A percentile compares a stretch with the other conserved stretches of the same genome.
Conservation (phyloP, 2,797 vertebrate genomes). For the Thripadectes ignobilis region DNA sequence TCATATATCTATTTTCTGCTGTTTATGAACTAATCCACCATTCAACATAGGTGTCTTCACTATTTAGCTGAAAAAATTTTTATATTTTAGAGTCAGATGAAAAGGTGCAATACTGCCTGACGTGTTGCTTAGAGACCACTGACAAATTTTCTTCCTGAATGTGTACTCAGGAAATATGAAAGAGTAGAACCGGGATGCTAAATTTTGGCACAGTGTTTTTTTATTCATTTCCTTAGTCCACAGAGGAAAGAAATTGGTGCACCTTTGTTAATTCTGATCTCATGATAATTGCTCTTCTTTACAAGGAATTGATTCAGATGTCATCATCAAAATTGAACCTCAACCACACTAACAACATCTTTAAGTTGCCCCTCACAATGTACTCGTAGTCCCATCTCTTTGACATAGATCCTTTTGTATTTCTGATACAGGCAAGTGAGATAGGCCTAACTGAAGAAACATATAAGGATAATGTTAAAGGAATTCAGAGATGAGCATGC, state of each 20-base stretch:
- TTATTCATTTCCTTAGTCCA: neutral
- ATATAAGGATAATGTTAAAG: neutral
- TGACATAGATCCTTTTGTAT: neutral
- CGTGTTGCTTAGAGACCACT: constrained; percentile 52
- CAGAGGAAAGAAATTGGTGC: neutral
- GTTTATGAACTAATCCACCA: neutral
- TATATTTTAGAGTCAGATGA: neutral
- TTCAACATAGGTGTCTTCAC: neutral
- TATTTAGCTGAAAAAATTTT: neutral
- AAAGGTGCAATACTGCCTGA: neutral
- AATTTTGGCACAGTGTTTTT: neutral
- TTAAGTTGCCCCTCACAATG: neutral
- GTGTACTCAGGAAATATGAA: neutral
- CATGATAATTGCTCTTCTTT: neutral
- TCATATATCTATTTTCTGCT: neutral
- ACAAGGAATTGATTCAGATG: neutral
- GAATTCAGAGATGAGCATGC: neutral
- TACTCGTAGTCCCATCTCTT: neutral
- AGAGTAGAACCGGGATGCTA: neutral
- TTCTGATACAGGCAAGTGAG: neutral
- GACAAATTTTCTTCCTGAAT: neutral
- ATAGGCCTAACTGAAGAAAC: neutral
- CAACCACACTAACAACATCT: neutral
- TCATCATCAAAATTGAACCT: neutral
- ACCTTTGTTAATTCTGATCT: neutral